Evolutionary conservation across 2,113 vertebrate species (phyloP).

Genomic region (Trichomycterus rosablanca): DNA sequence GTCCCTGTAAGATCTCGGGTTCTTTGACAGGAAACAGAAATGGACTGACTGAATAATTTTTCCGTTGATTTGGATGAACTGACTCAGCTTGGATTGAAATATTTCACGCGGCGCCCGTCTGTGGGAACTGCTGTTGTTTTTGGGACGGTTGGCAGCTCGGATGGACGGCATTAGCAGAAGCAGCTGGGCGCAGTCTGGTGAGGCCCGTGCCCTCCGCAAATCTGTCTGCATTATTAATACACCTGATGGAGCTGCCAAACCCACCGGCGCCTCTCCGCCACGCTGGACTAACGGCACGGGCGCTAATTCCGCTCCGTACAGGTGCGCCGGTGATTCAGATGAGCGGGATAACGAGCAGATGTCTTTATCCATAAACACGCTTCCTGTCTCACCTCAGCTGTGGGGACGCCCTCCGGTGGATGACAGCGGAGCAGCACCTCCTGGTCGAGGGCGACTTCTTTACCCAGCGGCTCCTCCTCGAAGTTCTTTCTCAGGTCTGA

Average conservation of each 20-base stretch:
- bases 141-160: slow-evolving; percentile 53
- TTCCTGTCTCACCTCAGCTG: slow-evolving; percentile 81
- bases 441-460: slow-evolving; percentile 91
- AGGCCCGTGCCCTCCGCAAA: slow-evolving; percentile 53
- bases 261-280: slow-evolving; percentile 45
- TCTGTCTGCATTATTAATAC: slow-evolving; percentile 69
- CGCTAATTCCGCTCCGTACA: slow-evolving; percentile 56
- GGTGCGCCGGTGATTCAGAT: slow-evolving; percentile 64
- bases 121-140: slow-evolving; percentile 56
- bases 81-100: slow-evolving; percentile 20
- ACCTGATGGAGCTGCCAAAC: slow-evolving; percentile 62
- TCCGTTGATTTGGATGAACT: too few relatives aligned
- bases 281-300: slow-evolving; percentile 63
- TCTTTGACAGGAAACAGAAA: too few relatives aligned
- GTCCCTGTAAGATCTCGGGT: too few relatives aligned
- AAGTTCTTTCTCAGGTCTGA: slow-evolving; percentile 97
- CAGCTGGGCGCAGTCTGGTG: slow-evolving; percentile 59
- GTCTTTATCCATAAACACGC: slow-evolving; percentile 45
- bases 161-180: slow-evolving; percentile 47
- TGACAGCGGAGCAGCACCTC: slow-evolving; percentile 89
- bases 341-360: slow-evolving; percentile 63
- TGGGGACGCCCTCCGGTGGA: slow-evolving; percentile 91
- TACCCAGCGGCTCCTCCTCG: slow-evolving; percentile 88
- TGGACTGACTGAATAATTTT: too few relatives aligned
- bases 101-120: slow-evolving; percentile 43